These are phyloP conservation scores for Chrysodeixis includens DNA, from an alignment of 2,888 invertebrate genomes.

Conservation along the genomic window DNA sequence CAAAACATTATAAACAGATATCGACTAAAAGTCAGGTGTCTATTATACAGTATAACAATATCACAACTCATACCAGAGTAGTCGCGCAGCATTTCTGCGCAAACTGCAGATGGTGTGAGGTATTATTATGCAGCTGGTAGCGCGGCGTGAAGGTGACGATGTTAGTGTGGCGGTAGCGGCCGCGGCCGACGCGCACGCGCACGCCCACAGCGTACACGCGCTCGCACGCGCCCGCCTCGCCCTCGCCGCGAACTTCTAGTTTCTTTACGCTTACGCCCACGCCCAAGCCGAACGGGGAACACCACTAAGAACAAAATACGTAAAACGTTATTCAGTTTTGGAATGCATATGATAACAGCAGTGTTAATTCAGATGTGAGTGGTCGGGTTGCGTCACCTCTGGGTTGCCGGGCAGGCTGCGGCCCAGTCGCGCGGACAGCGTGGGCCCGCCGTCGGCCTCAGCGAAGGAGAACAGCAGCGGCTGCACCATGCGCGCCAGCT, in stretches of 20 bases:
- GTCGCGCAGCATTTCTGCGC: constrained; percentile 96
- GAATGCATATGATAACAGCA: background rate
- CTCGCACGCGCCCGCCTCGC: constrained; percentile 78
- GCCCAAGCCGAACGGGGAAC: constrained; percentile 95
- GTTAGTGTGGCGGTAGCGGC: constrained; percentile 96
- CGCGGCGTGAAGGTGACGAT: constrained; percentile 98
- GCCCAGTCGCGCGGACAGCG: constrained; percentile 94
- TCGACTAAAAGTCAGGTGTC: background rate
- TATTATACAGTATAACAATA: background rate
- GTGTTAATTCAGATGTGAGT: background rate
- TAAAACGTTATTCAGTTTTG: background rate
- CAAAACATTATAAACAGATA: background rate
- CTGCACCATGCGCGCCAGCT: constrained; percentile 96
- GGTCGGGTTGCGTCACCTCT: constrained; percentile 65
- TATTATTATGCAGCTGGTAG: constrained; percentile 97
- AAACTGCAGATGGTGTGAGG: constrained; percentile 93
- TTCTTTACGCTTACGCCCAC: constrained; percentile 93
- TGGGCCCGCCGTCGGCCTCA: constrained; percentile 95
- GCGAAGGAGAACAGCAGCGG: constrained; percentile 98
- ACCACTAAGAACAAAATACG: constrained; percentile 91
- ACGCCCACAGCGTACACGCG: constrained; percentile 96
- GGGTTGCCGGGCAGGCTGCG: constrained; percentile 86
- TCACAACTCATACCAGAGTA: constrained; percentile 90
- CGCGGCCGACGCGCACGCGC: constrained; percentile 95
- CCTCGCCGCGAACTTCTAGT: constrained; percentile 80